These are phyloP conservation scores for Psittacula echo DNA, from an alignment of 2,797 vertebrate species.

Conservation along the genomic window DNA sequence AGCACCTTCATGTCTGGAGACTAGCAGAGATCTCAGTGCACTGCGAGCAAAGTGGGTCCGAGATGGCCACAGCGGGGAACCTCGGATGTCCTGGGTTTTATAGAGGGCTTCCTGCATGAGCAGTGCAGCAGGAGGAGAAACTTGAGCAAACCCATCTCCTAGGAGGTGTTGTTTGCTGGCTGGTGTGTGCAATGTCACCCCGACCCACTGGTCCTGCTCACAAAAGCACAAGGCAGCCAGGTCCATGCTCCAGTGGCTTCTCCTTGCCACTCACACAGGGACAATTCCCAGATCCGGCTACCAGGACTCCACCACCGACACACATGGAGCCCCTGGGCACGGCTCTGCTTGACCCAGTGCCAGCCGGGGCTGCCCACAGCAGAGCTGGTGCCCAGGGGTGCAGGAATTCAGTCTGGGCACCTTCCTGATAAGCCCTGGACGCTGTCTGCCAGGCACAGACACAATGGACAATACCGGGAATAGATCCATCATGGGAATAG, in stretches of 20 bases:
- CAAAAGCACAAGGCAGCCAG: neutral
- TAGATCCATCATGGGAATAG: neutral
- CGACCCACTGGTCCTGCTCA: neutral
- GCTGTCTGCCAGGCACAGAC: neutral
- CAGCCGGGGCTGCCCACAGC: neutral
- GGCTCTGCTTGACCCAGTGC: neutral
- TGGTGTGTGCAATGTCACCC: neutral
- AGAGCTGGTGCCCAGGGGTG: neutral
- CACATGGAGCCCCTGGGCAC: rapidly evolving
- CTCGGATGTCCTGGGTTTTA: constrained; percentile 7
- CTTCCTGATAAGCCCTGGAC: neutral
- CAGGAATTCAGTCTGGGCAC: neutral
- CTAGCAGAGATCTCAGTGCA: neutral
- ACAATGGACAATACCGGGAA: rapidly evolving
- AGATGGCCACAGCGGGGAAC: neutral
- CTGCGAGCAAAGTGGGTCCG: neutral
- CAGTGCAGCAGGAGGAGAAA: rapidly evolving
- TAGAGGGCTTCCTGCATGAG: neutral
- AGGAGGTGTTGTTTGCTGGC: neutral
- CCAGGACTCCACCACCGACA: rapidly evolving
- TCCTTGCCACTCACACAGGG: rapidly evolving
- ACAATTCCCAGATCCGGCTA: neutral
- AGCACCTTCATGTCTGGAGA: constrained; percentile 46
- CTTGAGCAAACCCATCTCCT: neutral
- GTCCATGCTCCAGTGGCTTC: neutral